Evolutionary conservation across 2,888 invertebrate genomes (phyloP), one percentile per base, ranked within the genome.

Genomic region (Bursaphelenchus okinawaensis): DNA sequence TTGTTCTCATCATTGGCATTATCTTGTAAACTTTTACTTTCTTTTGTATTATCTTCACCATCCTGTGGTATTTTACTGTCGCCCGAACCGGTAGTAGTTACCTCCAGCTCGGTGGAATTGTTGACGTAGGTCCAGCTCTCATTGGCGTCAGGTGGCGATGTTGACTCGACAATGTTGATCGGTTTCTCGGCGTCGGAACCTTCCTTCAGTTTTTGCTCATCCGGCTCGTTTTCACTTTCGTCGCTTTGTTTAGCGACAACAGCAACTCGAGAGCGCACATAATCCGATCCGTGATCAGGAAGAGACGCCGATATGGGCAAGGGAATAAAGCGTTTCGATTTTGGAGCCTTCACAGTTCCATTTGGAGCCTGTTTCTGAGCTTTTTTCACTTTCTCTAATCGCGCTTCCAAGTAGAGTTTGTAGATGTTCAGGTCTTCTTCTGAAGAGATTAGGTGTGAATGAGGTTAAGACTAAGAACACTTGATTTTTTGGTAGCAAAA

Each of bases 271-370:
- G 63, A 19, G 51, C 40, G 52, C 20, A 55, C 63, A 23, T 70
- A 67, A 52, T 31, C 22, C 1, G 66, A 70, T 12, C 23, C 28
- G 19, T 51, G 52, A 22, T 69, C 31, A 16, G 66, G 66, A 8
- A 64, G 50, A 12, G 69, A 65, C 24, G 67, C 19, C 19, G 68
- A 65, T n/a, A 68, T 51, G 6, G 65, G 20, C 12, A 29, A 1
- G 27, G 62, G 66, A 20, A 51, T 64, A 28, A 68, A 66, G 8
- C 52, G 68, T 68, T 68, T 68, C 23, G 66, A n/a, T 22, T 70
- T 69, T 16, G 23, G 50, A 52, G 19, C 52, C 9, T 50, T 22
- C 3, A 4, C 60, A n/a, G n/a, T n/a, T n/a, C n/a, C n/a, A 27
- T 52, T 24, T n/a, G 7, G n/a, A 40, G 40, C 12, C 40, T n/a